phyloP scores from a whole-genome alignment of 37 sponge, comb jelly and placozoan species.

The Petrosia ficiformis region DNA sequence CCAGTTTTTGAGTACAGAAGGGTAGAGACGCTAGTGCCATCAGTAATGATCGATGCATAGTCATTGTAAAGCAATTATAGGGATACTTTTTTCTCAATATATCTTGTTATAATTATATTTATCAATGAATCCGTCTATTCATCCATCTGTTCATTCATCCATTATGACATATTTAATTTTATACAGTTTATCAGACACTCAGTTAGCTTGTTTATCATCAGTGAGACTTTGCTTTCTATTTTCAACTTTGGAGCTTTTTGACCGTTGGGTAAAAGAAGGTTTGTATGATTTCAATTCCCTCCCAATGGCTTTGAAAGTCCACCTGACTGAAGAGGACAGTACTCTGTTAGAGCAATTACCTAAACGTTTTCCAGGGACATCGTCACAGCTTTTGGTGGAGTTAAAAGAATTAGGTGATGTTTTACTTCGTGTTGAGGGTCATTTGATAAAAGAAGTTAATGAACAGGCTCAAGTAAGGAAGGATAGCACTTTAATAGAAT shows the following conservation, averaged over 20 bases:
- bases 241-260: slow-evolving; percentile 34
- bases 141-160: neutral
- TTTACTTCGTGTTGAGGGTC: slow-evolving; percentile 22
- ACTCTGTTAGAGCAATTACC: slow-evolving; percentile 8
- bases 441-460: slow-evolving; percentile 17
- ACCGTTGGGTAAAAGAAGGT: slow-evolving; percentile 60
- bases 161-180: neutral
- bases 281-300: slow-evolving; percentile 64
- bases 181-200: slow-evolving; percentile 4
- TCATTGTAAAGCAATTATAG: no score
- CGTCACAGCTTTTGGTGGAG: slow-evolving; percentile 22
- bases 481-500: no score
- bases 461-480: slow-evolving; percentile 24
- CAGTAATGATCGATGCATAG: no score
- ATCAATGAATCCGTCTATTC: no score
- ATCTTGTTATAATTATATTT: no score
- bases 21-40: no score
- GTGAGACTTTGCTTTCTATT: slow-evolving; percentile 22
- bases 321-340: slow-evolving; percentile 27
- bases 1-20: no score
- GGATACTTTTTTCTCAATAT: no score
- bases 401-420: slow-evolving; percentile 30
- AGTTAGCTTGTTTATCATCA: slow-evolving; percentile 21
- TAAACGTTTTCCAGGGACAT: no score
- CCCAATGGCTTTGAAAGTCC: slow-evolving; percentile 57